Percentiles rank a stretch among this genome's conserved stretches.
Evolutionary conservation across 2,113 vertebrate genomes (phyloP).

Genomic region (Clarias batrachus): DNA sequence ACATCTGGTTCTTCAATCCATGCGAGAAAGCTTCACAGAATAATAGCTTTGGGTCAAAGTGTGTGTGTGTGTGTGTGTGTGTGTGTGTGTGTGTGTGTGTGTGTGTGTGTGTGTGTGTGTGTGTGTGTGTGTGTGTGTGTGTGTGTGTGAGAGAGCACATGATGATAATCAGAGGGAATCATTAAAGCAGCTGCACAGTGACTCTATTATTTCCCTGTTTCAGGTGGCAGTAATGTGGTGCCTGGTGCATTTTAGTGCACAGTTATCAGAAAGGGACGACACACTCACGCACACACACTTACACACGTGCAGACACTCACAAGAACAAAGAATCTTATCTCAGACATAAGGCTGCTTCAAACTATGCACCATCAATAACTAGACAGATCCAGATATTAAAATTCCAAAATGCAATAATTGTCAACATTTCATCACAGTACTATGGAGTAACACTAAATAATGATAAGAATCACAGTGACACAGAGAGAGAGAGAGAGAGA

Average conservation of each 20-base stretch:
- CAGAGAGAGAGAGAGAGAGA: neutral
- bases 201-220: constrained; percentile 11
- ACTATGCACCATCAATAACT: neutral
- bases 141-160: neutral
- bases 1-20: constrained; percentile 35
- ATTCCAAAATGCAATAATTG: neutral
- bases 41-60: constrained; percentile 12
- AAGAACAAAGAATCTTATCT: constrained; percentile 13
- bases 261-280: constrained; percentile 10
- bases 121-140: neutral
- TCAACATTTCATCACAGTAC: neutral
- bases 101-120: neutral
- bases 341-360: neutral
- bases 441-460: neutral
- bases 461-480: neutral
- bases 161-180: constrained; percentile 10
- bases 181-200: constrained; percentile 22
- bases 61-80: neutral
- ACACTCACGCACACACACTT: neutral
- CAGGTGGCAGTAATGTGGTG: neutral
- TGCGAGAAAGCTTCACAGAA: constrained; percentile 9
- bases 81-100: constrained; percentile 6
- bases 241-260: constrained; percentile 9
- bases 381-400: neutral
- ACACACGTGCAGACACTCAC: constrained; percentile 31